Percentiles rank a stretch among this genome's conserved stretches.
Evolutionary conservation across 2,888 invertebrate genomes (phyloP).

Genomic region (Phlogophora meticulosa): DNA sequence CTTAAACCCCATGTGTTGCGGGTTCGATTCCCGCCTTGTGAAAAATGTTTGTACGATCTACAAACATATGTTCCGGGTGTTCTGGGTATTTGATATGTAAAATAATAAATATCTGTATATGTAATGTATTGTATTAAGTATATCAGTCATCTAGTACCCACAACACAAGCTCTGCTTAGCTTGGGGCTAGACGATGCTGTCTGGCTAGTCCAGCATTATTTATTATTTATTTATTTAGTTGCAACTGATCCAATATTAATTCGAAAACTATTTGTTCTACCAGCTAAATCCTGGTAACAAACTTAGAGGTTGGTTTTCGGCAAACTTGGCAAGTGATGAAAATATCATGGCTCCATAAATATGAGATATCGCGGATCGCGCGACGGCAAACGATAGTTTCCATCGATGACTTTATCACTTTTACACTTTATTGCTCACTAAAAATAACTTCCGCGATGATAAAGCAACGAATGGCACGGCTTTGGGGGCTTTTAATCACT

Average conservation of each 20-base stretch:
- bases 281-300: constrained; percentile 23
- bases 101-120: too few species aligned
- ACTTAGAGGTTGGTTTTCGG: constrained; percentile 35
- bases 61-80: too few species aligned
- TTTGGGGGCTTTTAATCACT: constrained; percentile 1
- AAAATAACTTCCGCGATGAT: constrained; percentile 46
- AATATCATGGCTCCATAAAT: constrained; percentile 66
- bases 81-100: too few species aligned
- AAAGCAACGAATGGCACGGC: constrained; percentile 5
- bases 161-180: too few species aligned
- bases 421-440: constrained; percentile 68
- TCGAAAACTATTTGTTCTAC: not conserved
- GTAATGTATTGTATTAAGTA: too few species aligned
- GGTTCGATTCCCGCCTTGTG: too few species aligned
- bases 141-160: too few species aligned
- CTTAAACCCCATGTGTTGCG: too few species aligned
- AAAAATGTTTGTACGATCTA: too few species aligned
- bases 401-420: constrained; percentile 66
- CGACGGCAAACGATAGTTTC: constrained; percentile 60
- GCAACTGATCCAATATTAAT: not conserved
- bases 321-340: constrained; percentile 51
- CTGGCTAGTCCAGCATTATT: too few species aligned
- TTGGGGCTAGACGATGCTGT: too few species aligned
- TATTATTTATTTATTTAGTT: too few species aligned
- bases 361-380: constrained; percentile 55